A percentile compares a stretch with the other conserved stretches of the same genome.
These are phyloP conservation scores for Triops cancriformis DNA, from an alignment of 1,140 invertebrate genomes.

Conservation along the genomic window DNA sequence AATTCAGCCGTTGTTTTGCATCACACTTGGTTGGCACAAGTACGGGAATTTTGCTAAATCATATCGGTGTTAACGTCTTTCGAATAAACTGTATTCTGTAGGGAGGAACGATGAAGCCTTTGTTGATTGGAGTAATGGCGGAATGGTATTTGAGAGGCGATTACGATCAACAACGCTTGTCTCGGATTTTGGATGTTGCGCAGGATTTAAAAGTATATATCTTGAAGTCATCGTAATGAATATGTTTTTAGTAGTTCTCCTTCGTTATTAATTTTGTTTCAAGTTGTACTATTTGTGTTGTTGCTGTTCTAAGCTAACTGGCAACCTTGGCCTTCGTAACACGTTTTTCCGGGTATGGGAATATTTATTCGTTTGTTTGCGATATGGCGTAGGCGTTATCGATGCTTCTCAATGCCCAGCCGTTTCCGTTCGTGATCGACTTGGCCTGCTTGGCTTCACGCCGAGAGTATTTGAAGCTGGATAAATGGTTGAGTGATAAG, in stretches of 20 bases:
- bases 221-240: too few species aligned
- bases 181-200: slow-evolving; percentile 89
- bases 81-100: not conserved
- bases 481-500: slow-evolving; percentile 97
- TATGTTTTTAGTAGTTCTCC: too few species aligned
- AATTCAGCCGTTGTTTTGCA: slow-evolving; percentile 88
- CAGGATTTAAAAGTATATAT: slow-evolving; percentile 67
- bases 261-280: too few species aligned
- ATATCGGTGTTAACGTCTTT: not conserved
- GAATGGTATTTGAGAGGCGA: slow-evolving; percentile 91
- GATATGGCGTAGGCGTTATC: slow-evolving; percentile 63
- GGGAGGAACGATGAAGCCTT: slow-evolving; percentile 55
- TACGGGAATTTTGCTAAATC: slow-evolving; percentile 28
- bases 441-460: slow-evolving; percentile 91
- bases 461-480: slow-evolving; percentile 92
- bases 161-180: slow-evolving; percentile 83
- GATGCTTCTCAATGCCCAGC: slow-evolving; percentile 81
- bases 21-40: slow-evolving; percentile 74
- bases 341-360: not conserved
- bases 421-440: slow-evolving; percentile 94
- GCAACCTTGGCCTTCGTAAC: too few species aligned
- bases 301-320: too few species aligned
- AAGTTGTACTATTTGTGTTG: too few species aligned
- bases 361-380: slow-evolving; percentile 27
- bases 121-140: slow-evolving; percentile 93